These are phyloP conservation scores for Anolis apletophallus DNA, from an alignment of 2,797 vertebrate species.

Conservation along the genomic window DNA sequence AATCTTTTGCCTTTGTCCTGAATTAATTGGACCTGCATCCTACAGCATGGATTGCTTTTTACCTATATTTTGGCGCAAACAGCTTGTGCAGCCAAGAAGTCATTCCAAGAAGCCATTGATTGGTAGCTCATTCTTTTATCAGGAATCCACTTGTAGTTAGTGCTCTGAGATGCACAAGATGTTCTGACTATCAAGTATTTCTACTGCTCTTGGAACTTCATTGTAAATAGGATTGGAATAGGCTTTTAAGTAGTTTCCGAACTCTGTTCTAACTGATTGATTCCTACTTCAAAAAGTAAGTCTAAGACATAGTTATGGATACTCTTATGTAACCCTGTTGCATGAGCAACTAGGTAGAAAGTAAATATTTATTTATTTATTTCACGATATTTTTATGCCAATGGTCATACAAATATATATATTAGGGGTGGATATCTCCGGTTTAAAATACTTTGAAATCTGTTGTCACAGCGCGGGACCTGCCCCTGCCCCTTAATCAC, in stretches of 20 bases:
- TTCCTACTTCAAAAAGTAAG: slow-evolving; percentile 11
- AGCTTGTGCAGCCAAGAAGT: slow-evolving; percentile 54
- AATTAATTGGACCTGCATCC: background rate
- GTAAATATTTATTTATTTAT: slow-evolving; percentile 10
- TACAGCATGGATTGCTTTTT: background rate
- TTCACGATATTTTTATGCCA: too few species aligned
- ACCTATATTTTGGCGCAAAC: background rate
- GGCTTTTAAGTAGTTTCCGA: slow-evolving; percentile 20
- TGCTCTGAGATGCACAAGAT: slow-evolving; percentile 57
- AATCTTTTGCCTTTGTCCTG: background rate
- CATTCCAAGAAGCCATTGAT: slow-evolving; percentile 59
- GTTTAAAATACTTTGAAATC: too few species aligned
- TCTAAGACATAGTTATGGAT: slow-evolving; percentile 7
- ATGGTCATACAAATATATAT: too few species aligned
- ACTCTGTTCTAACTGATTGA: slow-evolving; percentile 34
- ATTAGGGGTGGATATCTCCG: too few species aligned
- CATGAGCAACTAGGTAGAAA: background rate
- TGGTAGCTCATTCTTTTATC: slow-evolving; percentile 33
- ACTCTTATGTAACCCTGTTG: background rate
- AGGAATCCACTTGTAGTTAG: background rate
- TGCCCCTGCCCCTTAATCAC: too few species aligned
- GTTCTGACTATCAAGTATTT: slow-evolving; percentile 14
- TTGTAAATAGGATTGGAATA: slow-evolving; percentile 41
- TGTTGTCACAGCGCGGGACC: too few species aligned
- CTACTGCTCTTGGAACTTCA: slow-evolving; percentile 3